Conservation (phyloP, 2,888 invertebrate species). For the Brenthis hecate region DNA sequence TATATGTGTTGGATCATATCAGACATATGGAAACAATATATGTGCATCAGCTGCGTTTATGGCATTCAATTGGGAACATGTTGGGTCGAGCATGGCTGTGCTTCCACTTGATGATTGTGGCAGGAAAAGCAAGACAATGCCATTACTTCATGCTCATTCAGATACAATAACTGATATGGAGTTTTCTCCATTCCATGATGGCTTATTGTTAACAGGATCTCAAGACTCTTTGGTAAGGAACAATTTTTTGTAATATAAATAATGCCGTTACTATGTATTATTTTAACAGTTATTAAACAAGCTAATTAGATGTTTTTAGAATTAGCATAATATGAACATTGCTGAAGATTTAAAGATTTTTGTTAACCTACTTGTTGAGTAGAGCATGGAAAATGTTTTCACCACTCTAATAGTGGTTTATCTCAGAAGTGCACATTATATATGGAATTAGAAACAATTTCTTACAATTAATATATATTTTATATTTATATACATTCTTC, state of each 20-base stretch:
- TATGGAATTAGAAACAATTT: neutral
- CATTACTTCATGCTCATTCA: conserved; percentile 91
- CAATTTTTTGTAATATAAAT: neutral
- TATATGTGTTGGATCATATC: conserved; percentile 95
- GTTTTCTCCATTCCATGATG: conserved; percentile 97
- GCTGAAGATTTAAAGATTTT: conserved; percentile 36
- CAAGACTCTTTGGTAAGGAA: conserved; percentile 91
- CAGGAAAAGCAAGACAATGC: conserved; percentile 93
- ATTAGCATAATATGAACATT: conserved; percentile 26
- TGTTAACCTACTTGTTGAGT: conserved; percentile 46
- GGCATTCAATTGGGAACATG: conserved; percentile 97
- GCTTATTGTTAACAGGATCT: conserved; percentile 93
- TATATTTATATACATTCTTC: neutral
- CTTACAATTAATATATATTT: neutral
- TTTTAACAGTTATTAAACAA: conserved; percentile 29
- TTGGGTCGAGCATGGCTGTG: conserved; percentile 94
- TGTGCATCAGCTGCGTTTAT: conserved; percentile 95
- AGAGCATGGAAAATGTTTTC: conserved; percentile 43
- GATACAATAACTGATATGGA: conserved; percentile 97
- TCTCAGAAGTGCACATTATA: conserved; percentile 13
- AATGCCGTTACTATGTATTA: conserved; percentile 2
- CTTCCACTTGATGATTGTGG: conserved; percentile 94
- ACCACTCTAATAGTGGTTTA: conserved; percentile 44
- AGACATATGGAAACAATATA: conserved; percentile 97
- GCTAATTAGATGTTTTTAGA: conserved; percentile 27